These are phyloP conservation scores for Bombus affinis DNA, from an alignment of 1,140 invertebrate species.

Conservation along the genomic window DNA sequence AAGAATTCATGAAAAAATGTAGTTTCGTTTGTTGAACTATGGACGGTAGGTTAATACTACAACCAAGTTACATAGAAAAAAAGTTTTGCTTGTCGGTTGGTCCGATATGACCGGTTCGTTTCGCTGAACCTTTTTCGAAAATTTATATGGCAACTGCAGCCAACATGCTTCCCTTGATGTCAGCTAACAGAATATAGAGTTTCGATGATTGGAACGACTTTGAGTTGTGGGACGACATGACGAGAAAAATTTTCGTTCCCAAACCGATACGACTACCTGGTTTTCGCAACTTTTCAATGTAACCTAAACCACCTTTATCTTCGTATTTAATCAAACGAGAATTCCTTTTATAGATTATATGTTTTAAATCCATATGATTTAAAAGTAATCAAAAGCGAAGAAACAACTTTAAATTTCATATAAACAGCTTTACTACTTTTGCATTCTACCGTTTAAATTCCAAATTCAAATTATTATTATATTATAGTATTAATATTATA, in stretches of 20 bases:
- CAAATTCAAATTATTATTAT: too few species aligned
- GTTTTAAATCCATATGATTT: too few species aligned
- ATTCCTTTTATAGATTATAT: not conserved
- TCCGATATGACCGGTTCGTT: not conserved
- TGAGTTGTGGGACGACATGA: conserved; percentile 3
- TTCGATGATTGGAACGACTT: conserved; percentile 33
- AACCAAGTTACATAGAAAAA: not conserved
- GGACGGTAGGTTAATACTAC: not conserved
- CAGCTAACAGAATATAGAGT: conserved; percentile 14
- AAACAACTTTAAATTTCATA: too few species aligned
- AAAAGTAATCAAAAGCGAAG: too few species aligned
- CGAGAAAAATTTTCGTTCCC: conserved; percentile 3
- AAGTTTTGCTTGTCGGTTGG: too few species aligned
- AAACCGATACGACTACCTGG: not conserved
- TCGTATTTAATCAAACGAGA: not conserved
- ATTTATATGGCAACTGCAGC: conserved; percentile 8
- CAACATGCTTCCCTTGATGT: conserved; percentile 3
- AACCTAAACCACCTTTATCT: not conserved
- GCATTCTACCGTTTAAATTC: too few species aligned
- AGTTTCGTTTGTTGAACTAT: not conserved
- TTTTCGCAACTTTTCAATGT: not conserved
- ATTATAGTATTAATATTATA: too few species aligned
- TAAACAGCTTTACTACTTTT: too few species aligned
- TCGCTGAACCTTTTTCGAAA: not conserved
- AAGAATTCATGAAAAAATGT: not conserved